Base-by-base conservation (phyloP, 2,888 invertebrate genomes). In the Pterobdella sp. region DNA sequence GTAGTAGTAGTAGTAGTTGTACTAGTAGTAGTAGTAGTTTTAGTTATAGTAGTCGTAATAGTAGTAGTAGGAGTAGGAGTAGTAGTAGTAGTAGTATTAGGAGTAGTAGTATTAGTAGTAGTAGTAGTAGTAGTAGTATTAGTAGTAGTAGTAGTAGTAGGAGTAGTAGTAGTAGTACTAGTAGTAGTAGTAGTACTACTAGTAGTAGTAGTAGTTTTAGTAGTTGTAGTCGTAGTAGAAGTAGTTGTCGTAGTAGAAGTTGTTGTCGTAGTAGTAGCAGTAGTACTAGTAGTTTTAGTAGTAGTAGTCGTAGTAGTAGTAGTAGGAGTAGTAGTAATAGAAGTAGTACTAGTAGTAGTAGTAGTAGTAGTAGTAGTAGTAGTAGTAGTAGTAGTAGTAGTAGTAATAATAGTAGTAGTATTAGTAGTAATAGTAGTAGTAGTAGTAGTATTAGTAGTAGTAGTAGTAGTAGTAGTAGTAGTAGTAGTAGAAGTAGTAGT, bases 311-410 rank as follows among this genome's bases (percentile, higher is more conserved):
- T 56, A 18, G 60, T 56, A 56, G 60, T 56, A 56, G 60, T 56
- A 56, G 60, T 56, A 56, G 60, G 18, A 56, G 60, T 56, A 56
- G 60, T 56, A 56, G 60, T 56, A 56, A 26, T 56, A 56, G 60
- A 26, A 56, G 60, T 56, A 56, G 60, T 56, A 56, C n/a, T 56
- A 56, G 60, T 56, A 56, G 60, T 56, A 56, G 60, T 56, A 56
- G 60, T 56, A 14, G 60, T 56, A 56, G 60, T 56, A 56, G 60
- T 56, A 56, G 60, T 56, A 56, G 60, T 56, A 56, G 60, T 56
- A 56, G 60, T 56, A 56, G 60, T 56, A 22, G 60, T 56, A 56
- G n/a, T 14, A 56, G 60, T 56, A 56, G n/a, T 56, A 56, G 60
- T 56, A 56, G 60, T 56, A n/a, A 26, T 56, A 56, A 26, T 56